Evolutionary conservation across 2,888 invertebrate species (phyloP).

Genomic region (Dendrolimus pini): DNA sequence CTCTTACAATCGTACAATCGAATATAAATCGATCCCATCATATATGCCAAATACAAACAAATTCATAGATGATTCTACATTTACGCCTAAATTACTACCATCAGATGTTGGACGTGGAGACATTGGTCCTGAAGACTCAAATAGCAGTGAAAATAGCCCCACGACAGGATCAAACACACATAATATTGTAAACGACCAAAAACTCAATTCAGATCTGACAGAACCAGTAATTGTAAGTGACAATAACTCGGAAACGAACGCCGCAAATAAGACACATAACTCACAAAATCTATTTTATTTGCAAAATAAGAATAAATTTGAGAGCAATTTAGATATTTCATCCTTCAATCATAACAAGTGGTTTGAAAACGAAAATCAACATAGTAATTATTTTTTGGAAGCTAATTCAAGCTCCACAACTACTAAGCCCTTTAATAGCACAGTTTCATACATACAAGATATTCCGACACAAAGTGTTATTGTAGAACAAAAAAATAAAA

Average conservation of each 20-base stretch:
- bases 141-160: not conserved
- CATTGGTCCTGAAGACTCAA: slow-evolving; percentile 25
- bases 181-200: not conserved
- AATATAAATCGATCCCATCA: not conserved
- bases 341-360: slow-evolving; percentile 3
- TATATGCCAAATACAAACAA: not conserved
- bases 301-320: not conserved
- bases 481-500: not conserved
- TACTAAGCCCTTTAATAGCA: not conserved
- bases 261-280: not conserved
- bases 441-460: not conserved
- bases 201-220: not conserved
- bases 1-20: not conserved
- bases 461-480: not conserved
- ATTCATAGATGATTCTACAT: not conserved
- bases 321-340: not conserved
- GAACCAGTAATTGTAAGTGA: not conserved
- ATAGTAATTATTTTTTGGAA: not conserved
- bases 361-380: slow-evolving; percentile 6
- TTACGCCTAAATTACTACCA: slow-evolving; percentile 7
- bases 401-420: not conserved
- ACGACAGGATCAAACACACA: slow-evolving; percentile 4
- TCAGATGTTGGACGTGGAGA: slow-evolving; percentile 30
- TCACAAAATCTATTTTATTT: not conserved
- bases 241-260: not conserved